These are phyloP conservation scores for Olivierus martensii DNA, from an alignment of 1,140 invertebrate species.

Conservation along the genomic window DNA sequence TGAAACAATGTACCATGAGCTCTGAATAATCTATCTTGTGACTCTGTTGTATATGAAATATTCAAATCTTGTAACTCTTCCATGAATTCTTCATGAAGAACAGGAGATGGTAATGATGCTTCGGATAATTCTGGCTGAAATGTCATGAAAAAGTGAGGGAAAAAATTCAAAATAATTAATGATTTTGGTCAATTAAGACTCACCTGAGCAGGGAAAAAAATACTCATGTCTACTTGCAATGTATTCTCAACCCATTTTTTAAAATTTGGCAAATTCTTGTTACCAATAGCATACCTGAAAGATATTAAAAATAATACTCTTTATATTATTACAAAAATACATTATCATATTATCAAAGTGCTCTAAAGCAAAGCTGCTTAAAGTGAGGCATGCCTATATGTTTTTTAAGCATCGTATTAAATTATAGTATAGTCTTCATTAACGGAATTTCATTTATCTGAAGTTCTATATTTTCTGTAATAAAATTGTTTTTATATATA, in stretches of 20 bases:
- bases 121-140: constrained; percentile 30
- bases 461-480: too few relatives aligned
- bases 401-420: too few relatives aligned
- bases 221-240: constrained; percentile 47
- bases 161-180: not conserved
- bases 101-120: constrained; percentile 29
- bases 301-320: too few relatives aligned
- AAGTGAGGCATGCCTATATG: too few relatives aligned
- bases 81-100: constrained; percentile 41
- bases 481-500: too few relatives aligned
- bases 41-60: constrained; percentile 58
- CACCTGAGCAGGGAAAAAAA: constrained; percentile 25
- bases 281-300: constrained; percentile 67
- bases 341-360: too few relatives aligned
- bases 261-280: constrained; percentile 58
- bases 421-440: too few relatives aligned
- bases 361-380: too few relatives aligned
- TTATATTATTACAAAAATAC: too few relatives aligned
- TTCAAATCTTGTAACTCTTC: constrained; percentile 41
- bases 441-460: too few relatives aligned
- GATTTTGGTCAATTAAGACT: constrained; percentile 38
- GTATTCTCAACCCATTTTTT: constrained; percentile 60
- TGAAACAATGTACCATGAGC: constrained; percentile 63
- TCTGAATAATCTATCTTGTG: constrained; percentile 69
- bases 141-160: constrained; percentile 3